A percentile compares a stretch with the other conserved stretches of the same genome.
These are phyloP conservation scores for Euzophera pinguis DNA, from an alignment of 2,888 invertebrate species.

Conservation along the genomic window DNA sequence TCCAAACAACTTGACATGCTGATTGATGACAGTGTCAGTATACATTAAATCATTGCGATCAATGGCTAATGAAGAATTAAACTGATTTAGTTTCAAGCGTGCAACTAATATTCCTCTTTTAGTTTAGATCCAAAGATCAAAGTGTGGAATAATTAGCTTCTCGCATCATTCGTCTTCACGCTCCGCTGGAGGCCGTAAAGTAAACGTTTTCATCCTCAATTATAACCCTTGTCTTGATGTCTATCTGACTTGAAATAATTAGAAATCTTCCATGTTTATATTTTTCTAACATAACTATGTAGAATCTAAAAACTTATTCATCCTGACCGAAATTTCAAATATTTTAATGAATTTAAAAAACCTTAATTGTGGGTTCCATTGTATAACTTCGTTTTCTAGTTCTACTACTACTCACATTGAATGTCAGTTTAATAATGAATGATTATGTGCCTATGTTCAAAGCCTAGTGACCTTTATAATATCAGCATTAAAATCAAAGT, in stretches of 20 bases:
- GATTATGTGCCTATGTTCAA: background rate
- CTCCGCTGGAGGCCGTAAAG: slow-evolving; percentile 12
- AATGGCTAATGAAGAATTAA: background rate
- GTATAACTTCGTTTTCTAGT: background rate
- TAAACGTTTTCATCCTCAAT: slow-evolving; percentile 8
- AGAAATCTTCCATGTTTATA: background rate
- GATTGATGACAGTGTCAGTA: too few species aligned
- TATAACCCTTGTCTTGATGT: slow-evolving; percentile 9
- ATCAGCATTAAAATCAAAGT: background rate
- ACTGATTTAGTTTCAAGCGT: background rate
- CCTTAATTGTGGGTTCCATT: too few species aligned
- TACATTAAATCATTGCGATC: too few species aligned
- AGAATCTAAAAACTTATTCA: too few species aligned
- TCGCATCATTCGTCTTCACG: slow-evolving; percentile 16
- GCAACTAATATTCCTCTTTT: slow-evolving; percentile 6
- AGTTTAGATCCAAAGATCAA: slow-evolving; percentile 10
- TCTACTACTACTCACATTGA: background rate
- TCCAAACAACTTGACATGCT: background rate
- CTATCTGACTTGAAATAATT: background rate
- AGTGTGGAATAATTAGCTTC: slow-evolving; percentile 14
- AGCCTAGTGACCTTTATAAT: background rate
- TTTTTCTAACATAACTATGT: too few species aligned
- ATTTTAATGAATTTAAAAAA: too few species aligned
- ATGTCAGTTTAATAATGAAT: background rate
- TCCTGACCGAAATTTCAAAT: too few species aligned